phyloP scores from a whole-genome alignment of 2,113 vertebrate genomes.

The Glareola pratincola region DNA sequence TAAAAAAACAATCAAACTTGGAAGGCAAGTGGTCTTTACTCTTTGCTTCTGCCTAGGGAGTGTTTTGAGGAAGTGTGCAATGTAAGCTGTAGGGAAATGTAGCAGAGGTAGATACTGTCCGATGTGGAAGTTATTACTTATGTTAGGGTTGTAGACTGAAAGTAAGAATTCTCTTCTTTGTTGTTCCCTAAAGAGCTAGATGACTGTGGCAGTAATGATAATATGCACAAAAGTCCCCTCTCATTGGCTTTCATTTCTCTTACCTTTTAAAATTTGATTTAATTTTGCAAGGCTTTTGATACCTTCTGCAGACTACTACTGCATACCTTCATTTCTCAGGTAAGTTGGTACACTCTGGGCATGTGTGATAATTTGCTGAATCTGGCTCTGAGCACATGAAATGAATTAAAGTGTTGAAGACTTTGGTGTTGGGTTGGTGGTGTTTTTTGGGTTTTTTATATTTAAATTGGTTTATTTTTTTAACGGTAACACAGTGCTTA shows the following conservation, averaged over 20 bases:
- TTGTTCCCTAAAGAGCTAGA: not conserved
- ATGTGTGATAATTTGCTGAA: not conserved
- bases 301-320: constrained; percentile 1
- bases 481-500: not conserved
- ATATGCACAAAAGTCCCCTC: not conserved
- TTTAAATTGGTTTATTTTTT: not conserved
- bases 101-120: not conserved
- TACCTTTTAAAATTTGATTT: constrained; percentile 32
- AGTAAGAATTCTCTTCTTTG: not conserved
- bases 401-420: not conserved
- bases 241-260: not conserved
- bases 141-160: not conserved
- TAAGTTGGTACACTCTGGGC: not conserved
- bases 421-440: not conserved
- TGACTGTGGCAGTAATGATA: not conserved
- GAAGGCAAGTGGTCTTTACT: not conserved
- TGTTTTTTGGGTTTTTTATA: not conserved
- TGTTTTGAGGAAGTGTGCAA: not conserved
- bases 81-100: not conserved
- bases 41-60: not conserved
- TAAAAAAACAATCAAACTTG: not conserved
- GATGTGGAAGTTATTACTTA: not conserved
- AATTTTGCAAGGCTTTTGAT: constrained; percentile 47
- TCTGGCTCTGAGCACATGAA: not conserved
- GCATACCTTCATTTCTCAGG: constrained; percentile 33